These are phyloP conservation scores for Hippolais icterina DNA, from an alignment of 2,113 vertebrate genomes.

Conservation along the genomic window DNA sequence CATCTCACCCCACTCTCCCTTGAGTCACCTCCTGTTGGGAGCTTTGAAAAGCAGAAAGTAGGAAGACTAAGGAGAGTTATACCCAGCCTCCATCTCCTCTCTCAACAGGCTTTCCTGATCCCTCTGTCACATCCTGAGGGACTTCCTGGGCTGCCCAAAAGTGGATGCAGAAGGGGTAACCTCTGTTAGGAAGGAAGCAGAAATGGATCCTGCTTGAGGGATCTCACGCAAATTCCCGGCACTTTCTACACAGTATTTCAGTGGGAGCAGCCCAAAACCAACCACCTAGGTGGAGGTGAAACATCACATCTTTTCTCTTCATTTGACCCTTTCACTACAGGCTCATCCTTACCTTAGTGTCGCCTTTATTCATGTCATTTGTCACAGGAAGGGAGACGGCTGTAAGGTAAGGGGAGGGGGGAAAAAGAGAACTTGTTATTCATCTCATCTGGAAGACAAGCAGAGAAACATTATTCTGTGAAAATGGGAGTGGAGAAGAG, in stretches of 20 bases:
- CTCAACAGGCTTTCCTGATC: not conserved
- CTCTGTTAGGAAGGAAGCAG: not conserved
- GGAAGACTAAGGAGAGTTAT: not conserved
- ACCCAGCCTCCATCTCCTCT: not conserved
- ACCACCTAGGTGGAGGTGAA: not conserved
- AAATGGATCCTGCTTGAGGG: not conserved
- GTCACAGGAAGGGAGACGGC: slow-evolving; percentile 74
- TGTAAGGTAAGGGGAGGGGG: slow-evolving; percentile 10
- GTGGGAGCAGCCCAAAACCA: not conserved
- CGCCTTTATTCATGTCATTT: slow-evolving; percentile 71
- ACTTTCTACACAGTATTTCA: not conserved
- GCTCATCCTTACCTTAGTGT: slow-evolving; percentile 75
- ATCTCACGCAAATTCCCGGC: not conserved
- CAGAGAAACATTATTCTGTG: not conserved
- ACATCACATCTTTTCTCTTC: not conserved
- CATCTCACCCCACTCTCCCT: slow-evolving; percentile 13
- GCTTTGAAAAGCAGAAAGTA: slow-evolving; percentile 34
- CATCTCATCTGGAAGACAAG: not conserved
- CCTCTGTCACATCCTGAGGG: not conserved
- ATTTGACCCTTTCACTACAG: not conserved
- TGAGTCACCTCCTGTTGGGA: slow-evolving; percentile 45
- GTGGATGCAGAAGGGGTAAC: not conserved
- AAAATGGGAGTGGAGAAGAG: not conserved
- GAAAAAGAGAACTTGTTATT: not conserved
- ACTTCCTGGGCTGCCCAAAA: not conserved